phyloP scores from a whole-genome alignment of 2,888 invertebrate genomes.

The Myopa tessellatipennis region DNA sequence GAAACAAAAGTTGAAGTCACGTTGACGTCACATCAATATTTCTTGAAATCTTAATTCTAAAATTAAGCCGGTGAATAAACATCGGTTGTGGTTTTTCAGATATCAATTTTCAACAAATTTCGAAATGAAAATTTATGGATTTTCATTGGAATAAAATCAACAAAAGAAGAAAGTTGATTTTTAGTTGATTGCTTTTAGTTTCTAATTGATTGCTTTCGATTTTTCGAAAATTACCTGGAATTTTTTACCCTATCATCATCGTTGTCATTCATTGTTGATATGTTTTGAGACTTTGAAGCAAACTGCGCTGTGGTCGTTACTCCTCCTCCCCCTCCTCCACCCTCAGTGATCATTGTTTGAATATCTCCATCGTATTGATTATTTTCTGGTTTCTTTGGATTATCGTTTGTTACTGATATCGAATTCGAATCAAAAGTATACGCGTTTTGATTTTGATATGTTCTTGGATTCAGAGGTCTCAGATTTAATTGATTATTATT shows the following conservation, averaged over 20 bases:
- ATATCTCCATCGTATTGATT: constrained; percentile 39
- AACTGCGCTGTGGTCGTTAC: constrained; percentile 27
- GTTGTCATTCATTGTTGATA: constrained; percentile 9
- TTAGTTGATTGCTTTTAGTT: too few relatives aligned
- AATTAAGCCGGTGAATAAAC: too few relatives aligned
- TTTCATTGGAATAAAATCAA: too few relatives aligned
- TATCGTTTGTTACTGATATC: constrained; percentile 45
- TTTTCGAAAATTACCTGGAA: background rate
- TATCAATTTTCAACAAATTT: too few relatives aligned
- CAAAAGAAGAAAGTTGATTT: too few relatives aligned
- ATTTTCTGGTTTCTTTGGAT: constrained; percentile 45
- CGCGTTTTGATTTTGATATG: constrained; percentile 58
- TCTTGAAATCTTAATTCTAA: background rate
- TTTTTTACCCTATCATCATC: background rate
- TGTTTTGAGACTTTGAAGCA: background rate
- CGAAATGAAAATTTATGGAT: too few relatives aligned
- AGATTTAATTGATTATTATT: constrained; percentile 67
- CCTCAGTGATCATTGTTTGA: constrained; percentile 26
- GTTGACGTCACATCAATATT: too few relatives aligned
- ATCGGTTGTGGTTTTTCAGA: too few relatives aligned
- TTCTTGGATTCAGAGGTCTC: constrained; percentile 58
- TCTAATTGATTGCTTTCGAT: too few relatives aligned
- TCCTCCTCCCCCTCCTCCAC: constrained; percentile 21
- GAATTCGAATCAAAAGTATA: constrained; percentile 37
- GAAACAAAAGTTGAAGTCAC: background rate